Evolutionary conservation across 2,113 vertebrate species (phyloP), one percentile per base, ranked within the genome.

Genomic region (Cebus imitator): DNA sequence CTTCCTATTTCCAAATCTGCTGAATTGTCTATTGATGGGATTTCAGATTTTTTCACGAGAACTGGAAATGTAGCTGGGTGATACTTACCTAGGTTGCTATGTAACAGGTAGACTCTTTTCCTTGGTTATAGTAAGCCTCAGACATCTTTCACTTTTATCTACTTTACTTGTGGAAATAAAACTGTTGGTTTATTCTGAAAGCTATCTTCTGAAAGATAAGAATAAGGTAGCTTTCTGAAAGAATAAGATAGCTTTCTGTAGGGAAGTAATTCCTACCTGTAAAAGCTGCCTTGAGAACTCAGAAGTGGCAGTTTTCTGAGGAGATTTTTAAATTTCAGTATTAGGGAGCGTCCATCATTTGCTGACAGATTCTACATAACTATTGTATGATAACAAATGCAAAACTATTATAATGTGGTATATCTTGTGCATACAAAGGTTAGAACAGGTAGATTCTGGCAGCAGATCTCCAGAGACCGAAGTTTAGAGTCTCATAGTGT

Each of bases 241-340:
- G 4, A 52, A 52, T 52, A 97, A 98, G 98, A 97, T 98, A 98
- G 98, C 52, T 98, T 98, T 98, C 94, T 98, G 92, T 97, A 86
- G 96, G 94, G 96, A 97, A 98, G 94, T 85, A 96, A 95, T 96
- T 97, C 82, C 98, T 98, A 98, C 98, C 96, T 98, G 98, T 98
- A 98, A 98, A 98, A 98, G 96, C 97, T 97, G 6, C 90, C 94
- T 93, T 90, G 89, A 95, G 96, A 98, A 97, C 90, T 93, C 82
- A 94, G 94, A 97, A 96, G 94, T 80, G 85, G 97, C 96, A 96
- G 92, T 96, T 98, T 98, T 98, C 90, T 98, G 94, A 94, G 89
- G 97, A 98, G 83, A 72, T 97, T 94, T 3, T 0, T 88, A 96
- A 10, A 94, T 94, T 50, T 81, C 37, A 70, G 45, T 93, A 91